Evolutionary conservation across 2,113 vertebrate genomes (phyloP).

Genomic region (Apistogramma diplotaenia): DNA sequence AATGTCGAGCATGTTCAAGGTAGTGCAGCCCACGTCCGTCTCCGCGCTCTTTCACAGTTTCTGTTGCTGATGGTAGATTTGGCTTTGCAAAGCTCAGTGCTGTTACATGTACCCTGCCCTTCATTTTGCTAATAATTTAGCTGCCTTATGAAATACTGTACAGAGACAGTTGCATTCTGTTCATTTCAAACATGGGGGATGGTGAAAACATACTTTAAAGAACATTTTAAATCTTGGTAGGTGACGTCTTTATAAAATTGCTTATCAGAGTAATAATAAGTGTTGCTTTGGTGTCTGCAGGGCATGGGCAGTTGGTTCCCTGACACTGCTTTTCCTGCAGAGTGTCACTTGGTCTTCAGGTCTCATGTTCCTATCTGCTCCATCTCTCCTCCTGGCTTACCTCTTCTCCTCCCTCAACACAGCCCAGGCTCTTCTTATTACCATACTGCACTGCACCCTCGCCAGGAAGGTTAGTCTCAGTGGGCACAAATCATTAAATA

Average conservation of each 20-base stretch:
- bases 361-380: constrained; percentile 88
- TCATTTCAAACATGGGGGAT: not conserved
- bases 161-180: not conserved
- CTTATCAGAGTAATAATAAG: not conserved
- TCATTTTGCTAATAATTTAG: not conserved
- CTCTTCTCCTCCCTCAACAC: constrained; percentile 95
- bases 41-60: not conserved
- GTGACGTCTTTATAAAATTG: not conserved
- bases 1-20: not conserved
- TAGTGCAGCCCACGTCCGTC: not conserved
- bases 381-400: constrained; percentile 89
- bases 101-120: not conserved
- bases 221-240: no score
- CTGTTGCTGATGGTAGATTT: not conserved
- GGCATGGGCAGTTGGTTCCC: constrained; percentile 89
- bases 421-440: constrained; percentile 91
- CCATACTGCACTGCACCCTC: constrained; percentile 91
- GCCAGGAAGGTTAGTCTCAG: constrained; percentile 85
- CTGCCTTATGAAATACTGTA: not conserved
- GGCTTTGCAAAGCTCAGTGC: not conserved
- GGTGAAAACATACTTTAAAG: not conserved
- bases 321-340: constrained; percentile 89
- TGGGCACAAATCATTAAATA: not conserved
- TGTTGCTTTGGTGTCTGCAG: constrained; percentile 56
- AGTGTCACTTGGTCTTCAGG: constrained; percentile 92